Evolutionary conservation across 2,113 vertebrate species (phyloP), one percentile per base, ranked within the genome.

Genomic region (Crotalus helleri): DNA sequence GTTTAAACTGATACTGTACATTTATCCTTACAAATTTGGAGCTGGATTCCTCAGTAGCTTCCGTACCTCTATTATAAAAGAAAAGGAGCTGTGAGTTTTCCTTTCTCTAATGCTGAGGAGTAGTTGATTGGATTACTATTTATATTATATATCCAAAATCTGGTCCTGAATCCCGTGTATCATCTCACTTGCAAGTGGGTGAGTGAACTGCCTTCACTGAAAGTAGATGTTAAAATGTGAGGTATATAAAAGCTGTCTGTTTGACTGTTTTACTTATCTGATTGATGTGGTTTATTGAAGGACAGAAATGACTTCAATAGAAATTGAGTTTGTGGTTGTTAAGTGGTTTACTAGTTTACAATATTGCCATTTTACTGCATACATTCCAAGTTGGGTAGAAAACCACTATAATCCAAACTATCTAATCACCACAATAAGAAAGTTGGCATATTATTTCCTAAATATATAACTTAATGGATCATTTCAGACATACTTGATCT

Each of bases 1-100:
- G 49, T 15, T 0, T 0, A 19, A 33, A 92, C 46, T 24, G 5
- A 85, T 92, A 0, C 0, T 85, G 0, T 59, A 85, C 23, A 44
- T 92, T 1, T 39, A 53, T 29, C 59, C 33, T 69, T 69, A n/a
- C 29, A 74, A 53, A 49, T 49, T 86, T 61, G 57, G 55, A 90
- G 46, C 74, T 86, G 74, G 88, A 87, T 87, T 53, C 23, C 61
- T 90, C 81, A 87, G 3, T 44, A 87, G 13, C 9, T 33, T 44
- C 10, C 29, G 49, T 90, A 9, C 29, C 29, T 5, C 88, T 19
- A 3, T 53, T 54, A 29, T 44, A 33, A 49, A 85, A 58, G 46
- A 53, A 26, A 17, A 54, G 51, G 58, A 69, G n/a, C 46, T 92
- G 39, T 92, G 57, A 46, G n/a, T 39, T 92, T 88, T 54, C 86